Evolutionary conservation across 2,113 vertebrate genomes (phyloP).

Genomic region (Empidonax traillii): DNA sequence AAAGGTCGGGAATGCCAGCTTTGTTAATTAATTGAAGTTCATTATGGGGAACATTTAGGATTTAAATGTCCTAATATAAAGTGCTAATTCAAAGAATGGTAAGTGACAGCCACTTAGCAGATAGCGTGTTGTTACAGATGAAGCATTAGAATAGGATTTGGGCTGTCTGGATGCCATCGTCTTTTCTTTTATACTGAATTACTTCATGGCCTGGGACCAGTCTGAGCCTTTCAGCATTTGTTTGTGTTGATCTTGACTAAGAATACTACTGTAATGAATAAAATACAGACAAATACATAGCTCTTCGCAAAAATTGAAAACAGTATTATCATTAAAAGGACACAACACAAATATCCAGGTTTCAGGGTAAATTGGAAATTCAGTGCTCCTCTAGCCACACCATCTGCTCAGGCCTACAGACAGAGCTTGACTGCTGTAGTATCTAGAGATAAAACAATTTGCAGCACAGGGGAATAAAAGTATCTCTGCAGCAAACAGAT

Average conservation of each 20-base stretch:
- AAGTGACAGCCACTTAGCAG: background rate
- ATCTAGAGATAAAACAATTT: slow-evolving; percentile 14
- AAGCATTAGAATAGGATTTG: background rate
- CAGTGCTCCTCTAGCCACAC: background rate
- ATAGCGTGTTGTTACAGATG: background rate
- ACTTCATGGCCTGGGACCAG: background rate
- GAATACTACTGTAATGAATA: background rate
- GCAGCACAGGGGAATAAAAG: slow-evolving; percentile 6
- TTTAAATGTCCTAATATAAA: background rate
- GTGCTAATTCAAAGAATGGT: background rate
- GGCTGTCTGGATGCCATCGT: background rate
- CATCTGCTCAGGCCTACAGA: slow-evolving; percentile 6
- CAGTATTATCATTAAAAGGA: background rate
- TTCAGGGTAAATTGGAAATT: background rate
- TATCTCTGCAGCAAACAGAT: slow-evolving; percentile 28
- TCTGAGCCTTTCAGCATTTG: background rate
- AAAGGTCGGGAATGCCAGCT: background rate
- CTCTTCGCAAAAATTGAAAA: background rate
- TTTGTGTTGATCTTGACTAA: background rate
- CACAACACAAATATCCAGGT: background rate
- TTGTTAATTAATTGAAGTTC: background rate
- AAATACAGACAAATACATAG: background rate
- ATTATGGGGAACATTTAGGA: background rate
- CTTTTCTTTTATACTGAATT: background rate
- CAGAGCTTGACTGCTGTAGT: background rate